Evolutionary conservation across 2,797 vertebrate species (phyloP).

Genomic region (Pampus argenteus): DNA sequence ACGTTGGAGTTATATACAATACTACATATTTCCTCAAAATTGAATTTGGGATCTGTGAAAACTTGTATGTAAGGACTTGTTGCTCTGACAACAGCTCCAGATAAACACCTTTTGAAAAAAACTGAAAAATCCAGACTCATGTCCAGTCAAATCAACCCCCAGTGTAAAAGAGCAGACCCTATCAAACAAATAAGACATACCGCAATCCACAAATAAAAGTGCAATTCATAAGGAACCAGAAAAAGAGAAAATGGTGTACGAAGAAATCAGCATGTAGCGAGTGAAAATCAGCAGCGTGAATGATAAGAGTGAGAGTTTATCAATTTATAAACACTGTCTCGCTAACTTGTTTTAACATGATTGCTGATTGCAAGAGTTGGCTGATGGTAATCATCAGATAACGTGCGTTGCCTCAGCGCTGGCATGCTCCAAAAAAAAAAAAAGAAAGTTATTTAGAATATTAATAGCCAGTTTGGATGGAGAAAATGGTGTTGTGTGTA

Average conservation of each 20-base stretch:
- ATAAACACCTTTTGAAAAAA: background rate
- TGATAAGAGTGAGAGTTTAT: background rate
- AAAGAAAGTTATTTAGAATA: background rate
- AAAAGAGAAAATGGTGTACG: background rate
- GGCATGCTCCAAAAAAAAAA: background rate
- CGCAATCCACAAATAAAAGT: background rate
- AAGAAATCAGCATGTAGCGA: constrained; percentile 10
- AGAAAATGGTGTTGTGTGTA: background rate
- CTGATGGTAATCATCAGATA: constrained; percentile 14
- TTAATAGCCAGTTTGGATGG: background rate
- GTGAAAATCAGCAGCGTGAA: constrained; percentile 9
- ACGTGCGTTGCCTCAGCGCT: background rate
- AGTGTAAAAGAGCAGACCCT: background rate
- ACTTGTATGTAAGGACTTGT: background rate
- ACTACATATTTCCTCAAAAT: no score
- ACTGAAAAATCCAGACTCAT: background rate
- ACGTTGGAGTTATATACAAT: no score
- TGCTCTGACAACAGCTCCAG: background rate
- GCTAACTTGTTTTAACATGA: constrained; percentile 24
- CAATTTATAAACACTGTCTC: background rate
- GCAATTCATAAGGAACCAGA: constrained; percentile 4
- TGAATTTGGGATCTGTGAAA: no score
- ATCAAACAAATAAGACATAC: constrained; percentile 5
- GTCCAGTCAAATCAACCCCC: constrained; percentile 6
- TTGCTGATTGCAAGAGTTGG: constrained; percentile 30